Conservation (phyloP, 2,888 invertebrate species). For the Steinernema scapterisci region DNA sequence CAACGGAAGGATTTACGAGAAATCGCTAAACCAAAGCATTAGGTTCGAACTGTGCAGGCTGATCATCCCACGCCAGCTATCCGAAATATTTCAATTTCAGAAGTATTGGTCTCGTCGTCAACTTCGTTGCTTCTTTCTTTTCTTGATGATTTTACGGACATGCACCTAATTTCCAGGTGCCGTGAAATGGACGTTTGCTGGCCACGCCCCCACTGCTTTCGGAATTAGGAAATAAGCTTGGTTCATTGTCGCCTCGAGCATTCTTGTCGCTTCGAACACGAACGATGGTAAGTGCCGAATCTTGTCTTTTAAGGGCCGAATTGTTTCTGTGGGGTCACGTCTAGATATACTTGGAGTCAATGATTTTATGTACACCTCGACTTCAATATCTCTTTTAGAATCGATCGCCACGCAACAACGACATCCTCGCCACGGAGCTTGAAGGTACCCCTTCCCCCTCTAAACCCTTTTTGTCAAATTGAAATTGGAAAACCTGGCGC, state of each 20-base stretch:
- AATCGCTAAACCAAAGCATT: background rate
- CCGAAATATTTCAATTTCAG: background rate
- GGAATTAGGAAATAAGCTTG: constrained; percentile 30
- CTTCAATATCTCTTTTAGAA: background rate
- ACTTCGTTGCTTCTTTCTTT: background rate
- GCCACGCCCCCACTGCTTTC: constrained; percentile 19
- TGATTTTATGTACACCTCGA: background rate
- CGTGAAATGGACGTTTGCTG: background rate
- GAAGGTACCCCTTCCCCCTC: constrained; percentile 1
- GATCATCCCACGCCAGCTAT: no score
- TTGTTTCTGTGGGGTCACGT: background rate
- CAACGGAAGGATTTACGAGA: no score
- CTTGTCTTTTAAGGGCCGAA: background rate
- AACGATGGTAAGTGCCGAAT: constrained; percentile 19
- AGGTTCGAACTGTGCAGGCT: background rate
- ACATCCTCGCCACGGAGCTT: background rate
- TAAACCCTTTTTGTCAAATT: background rate
- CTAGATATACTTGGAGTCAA: background rate
- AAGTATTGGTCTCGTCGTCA: background rate
- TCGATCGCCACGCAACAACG: background rate
- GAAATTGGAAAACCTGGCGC: background rate
- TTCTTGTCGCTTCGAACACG: no score
- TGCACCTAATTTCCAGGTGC: constrained; percentile 26
- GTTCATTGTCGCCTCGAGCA: constrained; percentile 15
- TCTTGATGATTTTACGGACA: background rate